Conservation (phyloP, 2,113 vertebrate genomes). For the Apteryx mantelli region DNA sequence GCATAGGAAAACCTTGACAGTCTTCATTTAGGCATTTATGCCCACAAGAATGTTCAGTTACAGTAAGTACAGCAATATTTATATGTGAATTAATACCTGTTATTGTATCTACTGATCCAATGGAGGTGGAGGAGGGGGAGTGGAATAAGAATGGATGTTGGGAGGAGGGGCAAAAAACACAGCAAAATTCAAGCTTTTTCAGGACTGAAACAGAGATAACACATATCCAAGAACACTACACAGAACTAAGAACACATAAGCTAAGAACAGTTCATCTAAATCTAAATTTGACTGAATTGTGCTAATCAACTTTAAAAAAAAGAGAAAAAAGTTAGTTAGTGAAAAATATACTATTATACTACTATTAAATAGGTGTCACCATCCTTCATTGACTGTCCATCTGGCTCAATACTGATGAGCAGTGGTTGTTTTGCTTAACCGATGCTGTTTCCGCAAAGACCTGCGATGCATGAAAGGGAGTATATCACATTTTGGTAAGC, state of each 20-base stretch:
- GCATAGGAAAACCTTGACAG: neutral
- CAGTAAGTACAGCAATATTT: neutral
- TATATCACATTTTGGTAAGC: neutral
- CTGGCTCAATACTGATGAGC: neutral
- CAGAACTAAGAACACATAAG: neutral
- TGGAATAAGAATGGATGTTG: too few relatives aligned
- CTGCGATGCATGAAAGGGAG: neutral
- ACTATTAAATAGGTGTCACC: neutral
- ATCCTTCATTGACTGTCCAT: neutral
- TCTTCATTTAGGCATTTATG: neutral
- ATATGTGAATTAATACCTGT: neutral
- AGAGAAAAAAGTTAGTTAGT: neutral
- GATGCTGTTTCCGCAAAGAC: neutral
- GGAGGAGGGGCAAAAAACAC: neutral
- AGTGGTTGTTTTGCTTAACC: neutral
- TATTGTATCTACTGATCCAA: neutral
- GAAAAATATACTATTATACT: neutral
- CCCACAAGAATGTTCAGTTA: neutral
- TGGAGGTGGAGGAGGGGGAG: neutral
- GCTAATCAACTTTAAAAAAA: neutral
- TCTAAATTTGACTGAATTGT: neutral
- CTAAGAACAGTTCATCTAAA: neutral
- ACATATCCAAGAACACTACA: too few relatives aligned
- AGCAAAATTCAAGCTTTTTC: neutral
- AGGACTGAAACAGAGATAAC: neutral